A percentile compares a stretch with the other conserved stretches of the same genome.
Conservation (phyloP, 2,888 invertebrate species). For the Eucera pruinosa region DNA sequence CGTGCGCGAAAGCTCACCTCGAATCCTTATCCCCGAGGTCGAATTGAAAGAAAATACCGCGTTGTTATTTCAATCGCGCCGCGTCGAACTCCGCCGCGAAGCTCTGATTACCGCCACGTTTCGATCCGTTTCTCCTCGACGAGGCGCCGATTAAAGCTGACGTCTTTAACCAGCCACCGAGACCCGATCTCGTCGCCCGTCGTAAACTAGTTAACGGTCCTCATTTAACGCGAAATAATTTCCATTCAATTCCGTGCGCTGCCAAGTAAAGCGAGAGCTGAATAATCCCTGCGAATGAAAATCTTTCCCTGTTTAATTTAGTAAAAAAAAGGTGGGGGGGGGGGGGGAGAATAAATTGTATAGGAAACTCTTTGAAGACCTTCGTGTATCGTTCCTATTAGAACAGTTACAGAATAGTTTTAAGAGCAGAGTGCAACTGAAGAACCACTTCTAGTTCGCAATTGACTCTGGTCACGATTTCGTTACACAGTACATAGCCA, state of each 20-base stretch:
- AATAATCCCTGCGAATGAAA: too few species aligned
- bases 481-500: not conserved
- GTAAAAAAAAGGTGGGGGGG: too few species aligned
- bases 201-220: not conserved
- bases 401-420: not conserved
- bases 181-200: not conserved
- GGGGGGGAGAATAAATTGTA: too few species aligned
- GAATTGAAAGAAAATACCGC: constrained; percentile 82
- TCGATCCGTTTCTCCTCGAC: constrained; percentile 6
- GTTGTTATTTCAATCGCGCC: constrained; percentile 79
- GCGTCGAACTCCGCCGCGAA: constrained; percentile 30
- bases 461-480: constrained; percentile 14
- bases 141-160: constrained; percentile 4
- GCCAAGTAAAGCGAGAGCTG: too few species aligned
- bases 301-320: too few species aligned
- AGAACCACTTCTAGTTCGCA: constrained; percentile 8
- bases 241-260: not conserved
- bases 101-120: constrained; percentile 40
- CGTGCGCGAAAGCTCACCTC: constrained; percentile 6
- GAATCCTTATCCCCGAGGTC: constrained; percentile 71
- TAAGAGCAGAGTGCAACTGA: not conserved
- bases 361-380: too few species aligned
- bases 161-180: constrained; percentile 7
- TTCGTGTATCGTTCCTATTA: not conserved
- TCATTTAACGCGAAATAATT: not conserved